These are phyloP conservation scores for Anguilla pacifica DNA, from an alignment of 2,797 vertebrate species.

Conservation along the genomic window DNA sequence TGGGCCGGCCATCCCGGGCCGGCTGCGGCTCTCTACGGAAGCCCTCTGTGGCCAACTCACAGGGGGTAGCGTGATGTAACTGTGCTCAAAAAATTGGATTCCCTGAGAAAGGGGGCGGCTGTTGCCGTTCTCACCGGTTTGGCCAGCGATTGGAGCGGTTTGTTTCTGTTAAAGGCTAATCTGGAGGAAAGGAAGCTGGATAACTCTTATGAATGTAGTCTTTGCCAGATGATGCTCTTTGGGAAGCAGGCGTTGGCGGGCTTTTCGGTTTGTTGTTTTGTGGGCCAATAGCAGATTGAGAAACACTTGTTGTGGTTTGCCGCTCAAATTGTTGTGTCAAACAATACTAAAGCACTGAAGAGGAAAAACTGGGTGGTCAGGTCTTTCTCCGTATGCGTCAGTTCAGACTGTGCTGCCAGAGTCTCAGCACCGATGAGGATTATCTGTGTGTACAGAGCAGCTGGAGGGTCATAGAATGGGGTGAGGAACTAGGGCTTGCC, in stretches of 20 bases:
- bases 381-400: neutral
- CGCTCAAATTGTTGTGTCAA: neutral
- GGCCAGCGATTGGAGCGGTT: neutral
- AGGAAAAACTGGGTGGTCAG: neutral
- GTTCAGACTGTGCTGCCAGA: neutral
- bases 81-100: neutral
- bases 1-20: conserved; percentile 55
- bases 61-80: neutral
- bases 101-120: neutral
- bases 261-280: neutral
- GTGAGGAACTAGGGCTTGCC: neutral
- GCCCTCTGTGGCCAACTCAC: too few relatives aligned
- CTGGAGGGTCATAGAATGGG: neutral
- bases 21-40: neutral
- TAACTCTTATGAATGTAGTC: neutral
- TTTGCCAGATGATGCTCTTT: neutral
- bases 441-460: neutral
- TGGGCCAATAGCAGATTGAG: neutral
- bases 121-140: neutral
- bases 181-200: neutral
- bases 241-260: neutral
- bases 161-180: neutral
- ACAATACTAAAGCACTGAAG: neutral
- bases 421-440: neutral
- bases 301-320: neutral